These are phyloP conservation scores for Erethizon dorsatum DNA, from an alignment of 2,797 vertebrate species.

Conservation along the genomic window DNA sequence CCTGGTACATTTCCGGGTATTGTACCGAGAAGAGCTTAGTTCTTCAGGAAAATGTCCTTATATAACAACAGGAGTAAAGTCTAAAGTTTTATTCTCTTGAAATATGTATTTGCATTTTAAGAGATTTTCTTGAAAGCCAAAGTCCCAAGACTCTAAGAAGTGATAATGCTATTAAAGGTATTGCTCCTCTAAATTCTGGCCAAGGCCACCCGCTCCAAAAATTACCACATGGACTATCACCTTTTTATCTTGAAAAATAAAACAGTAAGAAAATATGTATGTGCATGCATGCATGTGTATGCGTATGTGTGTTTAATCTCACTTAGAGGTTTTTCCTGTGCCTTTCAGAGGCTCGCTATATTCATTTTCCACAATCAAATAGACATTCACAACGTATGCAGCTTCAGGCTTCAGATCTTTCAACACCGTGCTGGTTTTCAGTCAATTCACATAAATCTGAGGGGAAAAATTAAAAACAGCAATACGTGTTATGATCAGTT, in stretches of 20 bases:
- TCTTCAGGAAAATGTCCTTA: neutral
- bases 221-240: neutral
- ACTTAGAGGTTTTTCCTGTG: constrained; percentile 96
- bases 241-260: constrained; percentile 36
- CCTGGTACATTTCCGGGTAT: neutral
- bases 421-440: constrained; percentile 92
- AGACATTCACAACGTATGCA: constrained; percentile 94
- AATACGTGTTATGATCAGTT: neutral
- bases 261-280: neutral
- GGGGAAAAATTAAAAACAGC: neutral
- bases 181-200: neutral
- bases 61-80: neutral
- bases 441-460: constrained; percentile 93
- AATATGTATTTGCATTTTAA: neutral
- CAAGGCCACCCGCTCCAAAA: neutral
- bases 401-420: constrained; percentile 93
- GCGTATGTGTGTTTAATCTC: neutral
- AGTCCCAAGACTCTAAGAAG: neutral
- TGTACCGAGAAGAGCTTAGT: neutral
- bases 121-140: neutral
- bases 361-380: constrained; percentile 91
- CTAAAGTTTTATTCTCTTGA: neutral
- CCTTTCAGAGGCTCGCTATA: constrained; percentile 95
- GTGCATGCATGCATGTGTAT: rapidly evolving
- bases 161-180: neutral